These are phyloP conservation scores for Taurulus bubalis DNA, from an alignment of 2,113 vertebrate species.

Conservation along the genomic window DNA sequence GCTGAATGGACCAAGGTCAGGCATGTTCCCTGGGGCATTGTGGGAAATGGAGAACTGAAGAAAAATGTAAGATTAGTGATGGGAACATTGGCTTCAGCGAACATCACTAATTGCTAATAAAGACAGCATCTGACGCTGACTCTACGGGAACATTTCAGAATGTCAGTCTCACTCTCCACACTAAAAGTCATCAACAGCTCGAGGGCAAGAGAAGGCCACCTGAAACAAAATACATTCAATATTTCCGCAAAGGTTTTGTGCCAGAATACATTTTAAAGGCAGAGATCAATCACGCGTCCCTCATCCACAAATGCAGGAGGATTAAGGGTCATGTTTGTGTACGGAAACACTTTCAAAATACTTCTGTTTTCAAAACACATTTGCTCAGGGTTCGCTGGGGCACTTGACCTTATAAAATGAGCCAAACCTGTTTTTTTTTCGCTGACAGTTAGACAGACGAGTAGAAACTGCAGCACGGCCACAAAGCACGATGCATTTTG, in stretches of 20 bases:
- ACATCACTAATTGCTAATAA: neutral
- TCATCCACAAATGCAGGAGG: neutral
- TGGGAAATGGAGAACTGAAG: neutral
- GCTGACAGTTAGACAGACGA: constrained; percentile 1
- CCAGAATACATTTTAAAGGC: neutral
- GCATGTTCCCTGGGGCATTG: neutral
- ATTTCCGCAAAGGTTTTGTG: constrained; percentile 46
- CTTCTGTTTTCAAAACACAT: constrained; percentile 57
- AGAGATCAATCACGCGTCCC: constrained; percentile 17
- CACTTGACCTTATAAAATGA: constrained; percentile 49
- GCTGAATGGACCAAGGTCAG: constrained; percentile 26
- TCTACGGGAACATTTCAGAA: neutral
- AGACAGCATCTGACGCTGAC: neutral
- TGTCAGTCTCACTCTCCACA: neutral
- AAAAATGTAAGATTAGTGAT: neutral
- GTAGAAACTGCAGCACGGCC: constrained; percentile 29
- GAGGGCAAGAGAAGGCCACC: constrained; percentile 31
- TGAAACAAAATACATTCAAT: constrained; percentile 35
- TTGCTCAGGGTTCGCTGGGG: constrained; percentile 13
- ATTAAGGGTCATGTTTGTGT: constrained; percentile 52
- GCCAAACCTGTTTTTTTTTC: constrained; percentile 17
- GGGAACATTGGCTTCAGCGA: neutral
- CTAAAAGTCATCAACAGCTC: neutral
- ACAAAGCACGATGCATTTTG: constrained; percentile 37
- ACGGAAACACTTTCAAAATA: constrained; percentile 28